Percentiles rank a stretch among this genome's conserved stretches.
Evolutionary conservation across 2,797 vertebrate species (phyloP).

Genomic region (Crax fasciolata): DNA sequence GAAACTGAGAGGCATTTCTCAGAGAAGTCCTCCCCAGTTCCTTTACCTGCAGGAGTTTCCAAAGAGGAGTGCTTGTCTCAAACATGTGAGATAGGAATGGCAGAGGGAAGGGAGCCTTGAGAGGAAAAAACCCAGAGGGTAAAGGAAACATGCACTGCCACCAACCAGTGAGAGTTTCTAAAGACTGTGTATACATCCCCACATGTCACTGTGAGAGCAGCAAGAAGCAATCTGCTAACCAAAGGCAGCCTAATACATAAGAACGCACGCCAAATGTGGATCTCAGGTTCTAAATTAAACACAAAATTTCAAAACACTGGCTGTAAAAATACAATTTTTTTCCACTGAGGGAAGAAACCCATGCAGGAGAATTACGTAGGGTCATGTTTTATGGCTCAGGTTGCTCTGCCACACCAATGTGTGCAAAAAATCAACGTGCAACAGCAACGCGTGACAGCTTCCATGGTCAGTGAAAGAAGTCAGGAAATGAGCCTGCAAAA

Average conservation of each 20-base stretch:
- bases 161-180: background rate
- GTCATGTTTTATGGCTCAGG: fast-evolving
- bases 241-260: background rate
- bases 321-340: background rate
- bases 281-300: background rate
- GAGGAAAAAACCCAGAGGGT: background rate
- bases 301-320: background rate
- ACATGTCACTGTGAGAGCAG: no score
- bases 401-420: background rate
- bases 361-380: fast-evolving
- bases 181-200: background rate
- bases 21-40: background rate
- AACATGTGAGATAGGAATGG: background rate
- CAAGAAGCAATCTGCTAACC: fast-evolving
- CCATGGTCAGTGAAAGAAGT: background rate
- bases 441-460: background rate
- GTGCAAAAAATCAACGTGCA: background rate
- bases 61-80: background rate
- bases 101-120: background rate
- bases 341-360: background rate
- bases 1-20: background rate
- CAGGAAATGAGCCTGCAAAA: fast-evolving
- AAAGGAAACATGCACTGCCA: background rate
- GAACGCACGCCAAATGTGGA: no score
- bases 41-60: background rate